phyloP scores from a whole-genome alignment of 2,113 vertebrate genomes.

The Peromyscus californicus region DNA sequence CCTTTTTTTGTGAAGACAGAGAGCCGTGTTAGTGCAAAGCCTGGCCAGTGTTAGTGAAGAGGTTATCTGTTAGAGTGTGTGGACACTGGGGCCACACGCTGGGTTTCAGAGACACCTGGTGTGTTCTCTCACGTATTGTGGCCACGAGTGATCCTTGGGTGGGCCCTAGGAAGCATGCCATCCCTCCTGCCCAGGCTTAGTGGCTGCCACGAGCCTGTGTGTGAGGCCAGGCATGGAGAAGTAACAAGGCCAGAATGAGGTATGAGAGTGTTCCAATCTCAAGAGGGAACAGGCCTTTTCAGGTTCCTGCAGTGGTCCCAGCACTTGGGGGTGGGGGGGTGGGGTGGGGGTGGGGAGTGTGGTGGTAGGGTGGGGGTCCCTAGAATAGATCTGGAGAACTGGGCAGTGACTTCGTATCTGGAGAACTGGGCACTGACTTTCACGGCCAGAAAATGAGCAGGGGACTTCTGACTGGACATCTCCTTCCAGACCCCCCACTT shows the following conservation, averaged over 20 bases:
- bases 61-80: background rate
- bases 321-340: background rate
- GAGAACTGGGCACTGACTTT: no score
- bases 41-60: background rate
- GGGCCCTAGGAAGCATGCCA: background rate
- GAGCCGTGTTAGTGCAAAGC: background rate
- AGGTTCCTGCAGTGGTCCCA: background rate
- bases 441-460: background rate
- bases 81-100: background rate
- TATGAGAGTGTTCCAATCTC: background rate
- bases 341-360: rapidly evolving
- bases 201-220: background rate
- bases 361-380: background rate
- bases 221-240: background rate
- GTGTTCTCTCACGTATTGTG: background rate
- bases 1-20: background rate
- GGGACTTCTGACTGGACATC: background rate
- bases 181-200: background rate
- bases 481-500: background rate
- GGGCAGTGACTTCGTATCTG: background rate
- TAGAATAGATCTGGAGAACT: background rate
- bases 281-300: background rate
- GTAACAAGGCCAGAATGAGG: background rate
- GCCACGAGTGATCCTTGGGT: background rate
- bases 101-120: background rate